These are phyloP conservation scores for Agriopis leucophaearia DNA, from an alignment of 2,888 invertebrate genomes.

Conservation along the genomic window DNA sequence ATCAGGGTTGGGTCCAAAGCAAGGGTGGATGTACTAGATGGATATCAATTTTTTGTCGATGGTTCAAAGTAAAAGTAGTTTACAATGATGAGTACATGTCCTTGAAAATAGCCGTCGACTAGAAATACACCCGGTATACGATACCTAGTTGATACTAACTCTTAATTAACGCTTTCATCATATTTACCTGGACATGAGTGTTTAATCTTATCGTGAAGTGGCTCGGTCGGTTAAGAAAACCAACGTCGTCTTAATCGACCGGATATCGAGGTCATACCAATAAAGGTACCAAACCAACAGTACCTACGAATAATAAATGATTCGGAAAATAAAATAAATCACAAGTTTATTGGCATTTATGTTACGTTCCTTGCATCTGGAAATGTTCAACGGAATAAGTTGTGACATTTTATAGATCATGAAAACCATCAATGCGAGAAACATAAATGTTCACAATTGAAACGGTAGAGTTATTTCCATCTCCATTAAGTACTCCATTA, in stretches of 20 bases:
- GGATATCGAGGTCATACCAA: conserved; percentile 21
- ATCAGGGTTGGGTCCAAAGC: no score
- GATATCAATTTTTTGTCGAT: no score
- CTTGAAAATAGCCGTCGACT: no score
- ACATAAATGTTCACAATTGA: neutral
- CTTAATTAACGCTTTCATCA: conserved; percentile 22
- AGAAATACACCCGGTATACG: neutral
- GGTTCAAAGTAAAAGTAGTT: no score
- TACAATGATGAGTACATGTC: no score
- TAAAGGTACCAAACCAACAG: neutral
- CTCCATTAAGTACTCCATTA: neutral
- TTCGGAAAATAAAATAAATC: conserved; percentile 11
- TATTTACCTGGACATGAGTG: conserved; percentile 13
- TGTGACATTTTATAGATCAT: conserved; percentile 14
- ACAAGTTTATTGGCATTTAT: conserved; percentile 11
- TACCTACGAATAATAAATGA: conserved; percentile 8
- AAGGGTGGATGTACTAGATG: no score
- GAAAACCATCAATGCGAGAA: conserved; percentile 8
- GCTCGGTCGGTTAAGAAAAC: conserved; percentile 23
- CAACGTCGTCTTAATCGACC: conserved; percentile 17
- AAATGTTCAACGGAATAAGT: conserved; percentile 7
- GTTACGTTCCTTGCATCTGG: neutral
- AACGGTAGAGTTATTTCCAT: neutral
- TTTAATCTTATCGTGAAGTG: conserved; percentile 23
- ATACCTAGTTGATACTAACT: neutral